A percentile compares a stretch with the other conserved stretches of the same genome.
phyloP scores from a whole-genome alignment of 2,888 invertebrate species.

The Andrena chrysosceles region DNA sequence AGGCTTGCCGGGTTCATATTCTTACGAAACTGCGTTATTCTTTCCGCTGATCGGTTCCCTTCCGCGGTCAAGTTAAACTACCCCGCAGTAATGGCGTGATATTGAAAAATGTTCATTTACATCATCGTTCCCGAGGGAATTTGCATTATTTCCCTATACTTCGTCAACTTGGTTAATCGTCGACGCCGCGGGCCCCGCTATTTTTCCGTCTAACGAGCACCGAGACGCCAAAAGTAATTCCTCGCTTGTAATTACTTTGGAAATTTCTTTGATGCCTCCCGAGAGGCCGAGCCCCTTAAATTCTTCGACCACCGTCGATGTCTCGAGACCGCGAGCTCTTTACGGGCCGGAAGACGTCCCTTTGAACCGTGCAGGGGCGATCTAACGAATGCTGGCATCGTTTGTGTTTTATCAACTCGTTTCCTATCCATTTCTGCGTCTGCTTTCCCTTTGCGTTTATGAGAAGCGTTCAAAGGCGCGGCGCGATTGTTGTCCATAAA shows the following conservation, averaged over 20 bases:
- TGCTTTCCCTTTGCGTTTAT: background rate
- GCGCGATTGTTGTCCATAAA: constrained; percentile 30
- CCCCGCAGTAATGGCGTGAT: constrained; percentile 26
- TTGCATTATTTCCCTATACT: constrained; percentile 67
- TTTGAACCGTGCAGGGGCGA: background rate
- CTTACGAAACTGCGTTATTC: constrained; percentile 30
- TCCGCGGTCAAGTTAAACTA: constrained; percentile 30
- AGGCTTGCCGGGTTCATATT: no score
- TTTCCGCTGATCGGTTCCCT: constrained; percentile 39
- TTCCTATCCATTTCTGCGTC: background rate
- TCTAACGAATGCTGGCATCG: background rate
- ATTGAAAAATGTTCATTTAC: constrained; percentile 64
- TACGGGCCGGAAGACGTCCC: background rate
- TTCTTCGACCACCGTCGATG: constrained; percentile 14
- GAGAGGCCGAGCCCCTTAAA: constrained; percentile 7
- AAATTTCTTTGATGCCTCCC: constrained; percentile 41
- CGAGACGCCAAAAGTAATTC: constrained; percentile 40
- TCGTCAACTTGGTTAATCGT: constrained; percentile 67
- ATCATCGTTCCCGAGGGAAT: constrained; percentile 40
- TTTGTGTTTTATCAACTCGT: constrained; percentile 4
- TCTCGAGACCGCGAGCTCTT: background rate
- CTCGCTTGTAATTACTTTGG: constrained; percentile 58
- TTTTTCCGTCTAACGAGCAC: constrained; percentile 57
- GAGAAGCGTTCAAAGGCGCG: constrained; percentile 25
- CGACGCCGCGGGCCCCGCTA: constrained; percentile 25